Evolutionary conservation across 92 coral and sea anemone genomes (phyloP).

Genomic region (Porites divaricata): DNA sequence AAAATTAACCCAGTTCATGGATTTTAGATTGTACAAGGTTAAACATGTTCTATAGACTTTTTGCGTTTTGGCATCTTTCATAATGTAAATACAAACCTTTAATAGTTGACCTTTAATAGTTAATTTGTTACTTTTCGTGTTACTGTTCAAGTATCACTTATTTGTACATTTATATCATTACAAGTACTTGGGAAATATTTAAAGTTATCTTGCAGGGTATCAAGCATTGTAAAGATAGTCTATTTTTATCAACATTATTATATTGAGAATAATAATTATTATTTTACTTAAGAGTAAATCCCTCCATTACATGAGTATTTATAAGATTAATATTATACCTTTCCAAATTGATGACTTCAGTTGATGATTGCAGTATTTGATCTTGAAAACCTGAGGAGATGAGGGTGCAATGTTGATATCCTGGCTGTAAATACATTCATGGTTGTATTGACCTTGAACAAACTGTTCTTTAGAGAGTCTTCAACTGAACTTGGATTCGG

Average conservation of each 20-base stretch:
- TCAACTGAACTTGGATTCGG: too few relatives aligned
- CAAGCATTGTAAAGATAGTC: neutral
- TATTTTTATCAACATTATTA: neutral
- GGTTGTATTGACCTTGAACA: too few relatives aligned
- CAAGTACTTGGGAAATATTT: neutral
- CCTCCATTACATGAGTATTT: neutral
- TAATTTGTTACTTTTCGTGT: neutral
- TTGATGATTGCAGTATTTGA: too few relatives aligned
- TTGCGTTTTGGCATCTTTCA: too few relatives aligned
- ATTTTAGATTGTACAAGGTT: too few relatives aligned
- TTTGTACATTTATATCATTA: neutral
- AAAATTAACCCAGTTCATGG: too few relatives aligned
- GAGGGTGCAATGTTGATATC: too few relatives aligned
- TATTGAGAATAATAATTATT: neutral
- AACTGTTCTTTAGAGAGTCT: too few relatives aligned
- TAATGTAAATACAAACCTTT: neutral
- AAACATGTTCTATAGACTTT: too few relatives aligned
- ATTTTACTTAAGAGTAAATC: neutral
- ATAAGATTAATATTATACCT: neutral
- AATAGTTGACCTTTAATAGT: neutral
- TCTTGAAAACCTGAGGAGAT: too few relatives aligned
- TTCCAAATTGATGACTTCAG: neutral
- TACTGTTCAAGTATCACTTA: neutral
- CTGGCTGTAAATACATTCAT: too few relatives aligned
- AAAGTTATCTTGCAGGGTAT: neutral